A percentile compares a stretch with the other conserved stretches of the same genome.
These are phyloP conservation scores for Bombus difficillimus DNA, from an alignment of 1,140 invertebrate genomes.

Conservation along the genomic window DNA sequence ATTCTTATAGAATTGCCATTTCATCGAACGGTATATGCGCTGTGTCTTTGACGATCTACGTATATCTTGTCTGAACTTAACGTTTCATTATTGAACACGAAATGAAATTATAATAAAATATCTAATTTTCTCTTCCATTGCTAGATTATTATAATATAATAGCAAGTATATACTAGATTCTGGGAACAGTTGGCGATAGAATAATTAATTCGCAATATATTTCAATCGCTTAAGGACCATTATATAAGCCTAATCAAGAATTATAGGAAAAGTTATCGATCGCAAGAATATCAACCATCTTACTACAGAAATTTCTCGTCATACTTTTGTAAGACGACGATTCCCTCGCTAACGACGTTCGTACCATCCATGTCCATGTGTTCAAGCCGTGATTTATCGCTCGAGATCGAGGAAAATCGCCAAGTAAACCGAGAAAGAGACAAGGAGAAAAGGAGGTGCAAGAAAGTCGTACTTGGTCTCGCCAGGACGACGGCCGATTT, in stretches of 20 bases:
- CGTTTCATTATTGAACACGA: too few species aligned
- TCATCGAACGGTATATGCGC: too few species aligned
- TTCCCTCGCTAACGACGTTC: neutral
- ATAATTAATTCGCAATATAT: too few species aligned
- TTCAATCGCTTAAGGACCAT: neutral
- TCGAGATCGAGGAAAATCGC: neutral
- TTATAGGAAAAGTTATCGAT: neutral
- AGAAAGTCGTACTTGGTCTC: conserved; percentile 32
- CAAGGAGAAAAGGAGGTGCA: conserved; percentile 12
- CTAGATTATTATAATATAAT: too few species aligned
- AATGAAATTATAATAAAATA: too few species aligned
- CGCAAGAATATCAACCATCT: neutral
- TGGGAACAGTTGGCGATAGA: too few species aligned
- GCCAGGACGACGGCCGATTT: conserved; percentile 62
- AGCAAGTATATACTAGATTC: too few species aligned
- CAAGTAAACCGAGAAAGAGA: neutral
- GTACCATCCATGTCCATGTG: neutral
- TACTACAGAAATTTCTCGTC: neutral
- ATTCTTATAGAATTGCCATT: too few species aligned
- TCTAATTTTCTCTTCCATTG: too few species aligned
- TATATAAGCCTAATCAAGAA: neutral
- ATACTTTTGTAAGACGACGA: neutral
- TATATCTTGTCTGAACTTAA: too few species aligned
- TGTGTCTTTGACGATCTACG: too few species aligned
- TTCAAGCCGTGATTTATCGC: neutral